A percentile compares a stretch with the other conserved stretches of the same genome.
Evolutionary conservation across 2,113 vertebrate genomes (phyloP).

Genomic region (Micronycteris hirsuta): DNA sequence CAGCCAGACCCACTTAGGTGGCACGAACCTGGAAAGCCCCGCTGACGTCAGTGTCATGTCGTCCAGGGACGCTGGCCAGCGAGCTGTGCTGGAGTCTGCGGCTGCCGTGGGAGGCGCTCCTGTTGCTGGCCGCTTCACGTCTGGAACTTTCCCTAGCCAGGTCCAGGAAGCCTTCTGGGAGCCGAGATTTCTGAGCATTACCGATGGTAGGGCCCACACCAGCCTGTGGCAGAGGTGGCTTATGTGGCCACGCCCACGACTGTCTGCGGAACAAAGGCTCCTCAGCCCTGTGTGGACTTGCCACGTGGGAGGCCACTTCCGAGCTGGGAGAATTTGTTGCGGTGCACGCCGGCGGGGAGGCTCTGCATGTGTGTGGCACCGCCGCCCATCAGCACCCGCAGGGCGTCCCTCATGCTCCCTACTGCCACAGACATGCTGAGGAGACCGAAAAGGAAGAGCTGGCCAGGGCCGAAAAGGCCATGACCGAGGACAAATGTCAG

Average conservation of each 20-base stretch:
- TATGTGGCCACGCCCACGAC: not conserved
- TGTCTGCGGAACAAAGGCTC: not conserved
- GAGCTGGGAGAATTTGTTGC: fast-evolving
- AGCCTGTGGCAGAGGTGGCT: not conserved
- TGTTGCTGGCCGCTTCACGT: not conserved
- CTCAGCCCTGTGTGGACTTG: not conserved
- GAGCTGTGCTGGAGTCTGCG: not conserved
- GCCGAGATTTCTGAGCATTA: not conserved
- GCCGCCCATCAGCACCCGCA: not conserved
- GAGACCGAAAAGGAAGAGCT: not conserved
- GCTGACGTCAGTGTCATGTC: fast-evolving
- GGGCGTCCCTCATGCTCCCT: fast-evolving
- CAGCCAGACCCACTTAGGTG: not conserved
- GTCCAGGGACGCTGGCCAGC: too few relatives aligned
- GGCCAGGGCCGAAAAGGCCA: not conserved
- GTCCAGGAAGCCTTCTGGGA: not conserved
- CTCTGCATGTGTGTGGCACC: fast-evolving
- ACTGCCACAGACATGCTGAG: not conserved
- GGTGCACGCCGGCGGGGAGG: fast-evolving
- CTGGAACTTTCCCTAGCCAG: not conserved
- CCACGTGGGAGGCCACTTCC: fast-evolving
- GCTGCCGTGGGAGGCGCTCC: not conserved
- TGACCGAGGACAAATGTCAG: not conserved
- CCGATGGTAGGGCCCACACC: not conserved
- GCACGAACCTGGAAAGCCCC: not conserved